Percentiles rank a stretch among this genome's conserved stretches.
Evolutionary conservation across 2,888 invertebrate species (phyloP).

Genomic region (Uloborus plumipes): DNA sequence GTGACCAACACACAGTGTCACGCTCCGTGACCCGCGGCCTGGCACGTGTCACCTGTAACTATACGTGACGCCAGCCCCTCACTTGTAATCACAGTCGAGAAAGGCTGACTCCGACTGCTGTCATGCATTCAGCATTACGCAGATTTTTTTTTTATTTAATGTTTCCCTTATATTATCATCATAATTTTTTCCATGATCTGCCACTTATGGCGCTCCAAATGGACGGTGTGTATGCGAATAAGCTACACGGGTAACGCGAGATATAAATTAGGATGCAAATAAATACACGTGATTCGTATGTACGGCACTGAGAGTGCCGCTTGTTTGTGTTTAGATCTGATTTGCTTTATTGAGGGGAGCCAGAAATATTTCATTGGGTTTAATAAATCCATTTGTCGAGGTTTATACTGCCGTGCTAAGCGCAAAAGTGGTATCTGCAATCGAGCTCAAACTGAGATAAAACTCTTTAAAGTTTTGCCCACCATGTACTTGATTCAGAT

Average conservation of each 20-base stretch:
- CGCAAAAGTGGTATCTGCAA: too few species aligned
- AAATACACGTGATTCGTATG: neutral
- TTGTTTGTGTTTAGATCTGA: too few species aligned
- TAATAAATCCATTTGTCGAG: too few species aligned
- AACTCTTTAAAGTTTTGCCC: too few species aligned
- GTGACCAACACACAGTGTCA: conserved; percentile 17
- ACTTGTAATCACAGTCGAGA: conserved; percentile 20
- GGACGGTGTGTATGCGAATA: neutral
- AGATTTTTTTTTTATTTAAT: neutral
- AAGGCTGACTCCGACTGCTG: neutral
- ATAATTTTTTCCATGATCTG: too few species aligned
- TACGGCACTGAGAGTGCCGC: too few species aligned
- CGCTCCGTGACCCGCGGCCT: conserved; percentile 26
- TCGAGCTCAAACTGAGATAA: too few species aligned
- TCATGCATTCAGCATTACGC: neutral
- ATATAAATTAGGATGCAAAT: neutral
- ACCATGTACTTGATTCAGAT: too few species aligned
- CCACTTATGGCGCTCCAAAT: too few species aligned
- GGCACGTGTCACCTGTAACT: conserved; percentile 56
- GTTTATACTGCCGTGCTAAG: too few species aligned
- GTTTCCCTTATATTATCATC: neutral
- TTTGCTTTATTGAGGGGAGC: too few species aligned
- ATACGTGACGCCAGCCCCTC: conserved; percentile 53
- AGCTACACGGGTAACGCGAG: neutral
- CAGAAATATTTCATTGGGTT: too few species aligned